Percentiles rank a stretch among this genome's conserved stretches.
phyloP scores from a whole-genome alignment of 2,113 vertebrate species.

The Lophius piscatorius region DNA sequence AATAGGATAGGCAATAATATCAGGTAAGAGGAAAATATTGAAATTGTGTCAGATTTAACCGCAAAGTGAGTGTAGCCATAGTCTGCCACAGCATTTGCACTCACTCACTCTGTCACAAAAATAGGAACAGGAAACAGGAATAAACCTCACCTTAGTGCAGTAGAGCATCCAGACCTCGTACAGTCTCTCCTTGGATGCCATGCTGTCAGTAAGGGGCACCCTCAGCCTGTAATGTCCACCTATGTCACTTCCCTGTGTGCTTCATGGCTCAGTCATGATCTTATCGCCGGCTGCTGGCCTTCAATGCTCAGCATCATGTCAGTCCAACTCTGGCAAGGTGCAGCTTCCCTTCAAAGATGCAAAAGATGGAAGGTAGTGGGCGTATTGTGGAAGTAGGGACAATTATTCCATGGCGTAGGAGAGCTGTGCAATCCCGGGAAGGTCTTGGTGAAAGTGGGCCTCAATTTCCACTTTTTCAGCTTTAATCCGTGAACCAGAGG shows the following conservation, averaged over 20 bases:
- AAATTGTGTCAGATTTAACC: no score
- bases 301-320: slow-evolving; percentile 22
- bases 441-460: slow-evolving; percentile 23
- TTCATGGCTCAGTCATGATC: slow-evolving; percentile 55
- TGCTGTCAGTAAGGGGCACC: slow-evolving; percentile 69
- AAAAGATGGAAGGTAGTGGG: not conserved
- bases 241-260: slow-evolving; percentile 66
- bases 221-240: slow-evolving; percentile 43
- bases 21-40: no score
- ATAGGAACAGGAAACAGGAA: no score
- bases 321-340: slow-evolving; percentile 22
- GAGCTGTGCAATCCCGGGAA: slow-evolving; percentile 3
- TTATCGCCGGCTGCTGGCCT: slow-evolving; percentile 15
- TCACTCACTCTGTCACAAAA: no score
- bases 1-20: no score
- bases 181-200: slow-evolving; percentile 96
- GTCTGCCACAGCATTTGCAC: no score
- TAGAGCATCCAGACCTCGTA: slow-evolving; percentile 99
- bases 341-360: slow-evolving; percentile 7
- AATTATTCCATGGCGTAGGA: slow-evolving; percentile 49
- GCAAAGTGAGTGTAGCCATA: no score
- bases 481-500: slow-evolving; percentile 4
- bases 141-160: slow-evolving; percentile 88
- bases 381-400: slow-evolving; percentile 6
- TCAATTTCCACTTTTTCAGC: slow-evolving; percentile 13